Percentiles rank a stretch among this genome's conserved stretches.
Evolutionary conservation across 2,888 invertebrate species (phyloP).

Genomic region (Lamellibrachia columna): DNA sequence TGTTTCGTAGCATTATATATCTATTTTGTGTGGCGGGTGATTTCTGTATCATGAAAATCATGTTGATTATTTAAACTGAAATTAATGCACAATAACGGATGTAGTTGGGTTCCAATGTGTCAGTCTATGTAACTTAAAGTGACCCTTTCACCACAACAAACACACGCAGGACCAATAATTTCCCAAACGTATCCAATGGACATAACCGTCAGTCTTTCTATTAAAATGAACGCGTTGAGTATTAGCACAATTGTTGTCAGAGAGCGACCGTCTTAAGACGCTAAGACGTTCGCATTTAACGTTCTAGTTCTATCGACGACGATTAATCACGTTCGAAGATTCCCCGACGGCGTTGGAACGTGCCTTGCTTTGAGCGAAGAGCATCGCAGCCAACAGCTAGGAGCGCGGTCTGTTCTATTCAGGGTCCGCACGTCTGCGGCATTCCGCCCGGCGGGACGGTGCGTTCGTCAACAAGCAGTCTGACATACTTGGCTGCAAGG

Average conservation of each 20-base stretch:
- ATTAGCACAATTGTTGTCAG: not conserved
- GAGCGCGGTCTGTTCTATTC: not conserved
- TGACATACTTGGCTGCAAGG: not conserved
- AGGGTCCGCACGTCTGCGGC: not conserved
- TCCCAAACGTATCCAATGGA: not conserved
- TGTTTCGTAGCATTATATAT: not conserved
- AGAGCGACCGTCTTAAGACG: not conserved
- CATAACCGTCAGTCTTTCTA: not conserved
- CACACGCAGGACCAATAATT: not conserved
- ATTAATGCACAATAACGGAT: not conserved
- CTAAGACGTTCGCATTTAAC: not conserved
- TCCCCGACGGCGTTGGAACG: not conserved
- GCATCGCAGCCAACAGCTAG: not conserved
- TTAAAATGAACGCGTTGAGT: not conserved
- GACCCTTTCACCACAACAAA: not conserved
- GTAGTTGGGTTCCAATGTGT: not conserved
- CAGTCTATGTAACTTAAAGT: not conserved
- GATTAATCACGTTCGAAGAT: conserved; percentile 4
- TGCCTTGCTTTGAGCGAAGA: not conserved
- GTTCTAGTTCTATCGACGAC: not conserved
- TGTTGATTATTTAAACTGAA: not conserved
- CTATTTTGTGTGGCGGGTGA: not conserved
- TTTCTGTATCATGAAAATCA: not conserved
- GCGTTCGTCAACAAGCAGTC: not conserved
- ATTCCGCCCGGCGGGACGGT: not conserved